phyloP scores from a whole-genome alignment of 2,797 vertebrate species.

The Brotula barbata region DNA sequence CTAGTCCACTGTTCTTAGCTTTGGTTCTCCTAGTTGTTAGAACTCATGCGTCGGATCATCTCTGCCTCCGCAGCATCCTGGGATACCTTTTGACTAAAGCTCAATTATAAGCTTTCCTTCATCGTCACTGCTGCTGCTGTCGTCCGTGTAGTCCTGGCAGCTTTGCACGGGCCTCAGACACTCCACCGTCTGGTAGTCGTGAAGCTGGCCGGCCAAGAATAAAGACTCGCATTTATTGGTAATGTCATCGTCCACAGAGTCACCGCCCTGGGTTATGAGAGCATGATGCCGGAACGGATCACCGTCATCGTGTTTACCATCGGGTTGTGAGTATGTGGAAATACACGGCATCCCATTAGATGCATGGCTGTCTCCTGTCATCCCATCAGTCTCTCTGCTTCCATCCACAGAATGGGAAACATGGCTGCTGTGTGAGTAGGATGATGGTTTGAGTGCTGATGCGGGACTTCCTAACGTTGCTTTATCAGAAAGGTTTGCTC shows the following conservation, averaged over 20 bases:
- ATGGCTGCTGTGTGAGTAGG: not conserved
- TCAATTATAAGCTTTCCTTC: slow-evolving; percentile 83
- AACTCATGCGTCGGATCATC: too few species aligned
- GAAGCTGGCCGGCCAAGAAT: slow-evolving; percentile 35
- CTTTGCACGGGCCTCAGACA: slow-evolving; percentile 43
- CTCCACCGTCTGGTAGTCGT: slow-evolving; percentile 34
- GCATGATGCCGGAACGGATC: slow-evolving; percentile 8
- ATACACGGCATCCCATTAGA: slow-evolving; percentile 3
- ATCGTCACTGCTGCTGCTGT: slow-evolving; percentile 80
- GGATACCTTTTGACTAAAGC: slow-evolving; percentile 55
- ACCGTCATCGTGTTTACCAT: slow-evolving; percentile 1
- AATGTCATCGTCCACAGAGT: slow-evolving; percentile 21
- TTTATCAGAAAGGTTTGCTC: not conserved
- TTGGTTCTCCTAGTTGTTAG: too few species aligned
- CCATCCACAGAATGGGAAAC: slow-evolving; percentile 6
- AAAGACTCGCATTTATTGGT: slow-evolving; percentile 46
- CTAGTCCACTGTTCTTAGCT: too few species aligned
- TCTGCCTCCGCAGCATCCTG: too few species aligned
- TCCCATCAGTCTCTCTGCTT: slow-evolving; percentile 5
- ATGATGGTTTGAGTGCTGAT: slow-evolving; percentile 11
- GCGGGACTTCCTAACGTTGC: not conserved
- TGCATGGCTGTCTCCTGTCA: slow-evolving; percentile 18
- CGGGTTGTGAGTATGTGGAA: slow-evolving; percentile 7
- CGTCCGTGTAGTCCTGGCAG: slow-evolving; percentile 62
- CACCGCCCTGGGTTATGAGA: slow-evolving; percentile 1